Base-by-base conservation (phyloP, 1,140 invertebrate genomes). In the Tetraneura akinire region DNA sequence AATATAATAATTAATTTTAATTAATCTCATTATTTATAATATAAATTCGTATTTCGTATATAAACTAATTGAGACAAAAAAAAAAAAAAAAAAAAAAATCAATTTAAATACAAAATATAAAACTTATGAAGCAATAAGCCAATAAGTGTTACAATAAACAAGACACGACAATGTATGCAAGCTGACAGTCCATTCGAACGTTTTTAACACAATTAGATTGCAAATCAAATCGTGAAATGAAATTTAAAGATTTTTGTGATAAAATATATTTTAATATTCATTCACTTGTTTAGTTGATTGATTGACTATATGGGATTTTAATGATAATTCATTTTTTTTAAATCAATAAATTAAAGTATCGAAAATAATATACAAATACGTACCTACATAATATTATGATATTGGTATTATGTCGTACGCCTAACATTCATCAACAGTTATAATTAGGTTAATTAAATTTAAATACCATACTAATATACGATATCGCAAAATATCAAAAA, bases 161-260 rank as follows among this genome's bases (percentile, higher is more conserved):
- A 73, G 71, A 74, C 71, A 74, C 71, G 71, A 74, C 71, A 74
- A 57, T 74, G n/a, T 64, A n/a, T 32, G 26, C 8, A 2, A n/a
- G 8, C 51, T 32, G 71, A 37, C 53, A 21, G 51, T 74, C 71
- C 42, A 74, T 32, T 74, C 42, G 57, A 57, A 68, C 18, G 64
- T 42, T 68, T 68, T 11, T 37, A 45, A 57, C 71, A 74, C 49
- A 55, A 74, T 74, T 74, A 42, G 51, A 74, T 42, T 74, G 51
- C 21, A 74, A 55, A 74, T 74, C 71, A 74, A 74, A 21, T 29
- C 11, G 51, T 42, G n/a, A n/a, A 42, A 57, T 57, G 71, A 55
- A 74, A 74, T 45, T 37, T 55, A 42, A 55, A 37, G 26, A 0
- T 68, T 47, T 47, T 23, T 47, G 14, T 10, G 11, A 45, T 71